Evolutionary conservation across 2,888 invertebrate genomes (phyloP).

Genomic region (Apeira syringaria): DNA sequence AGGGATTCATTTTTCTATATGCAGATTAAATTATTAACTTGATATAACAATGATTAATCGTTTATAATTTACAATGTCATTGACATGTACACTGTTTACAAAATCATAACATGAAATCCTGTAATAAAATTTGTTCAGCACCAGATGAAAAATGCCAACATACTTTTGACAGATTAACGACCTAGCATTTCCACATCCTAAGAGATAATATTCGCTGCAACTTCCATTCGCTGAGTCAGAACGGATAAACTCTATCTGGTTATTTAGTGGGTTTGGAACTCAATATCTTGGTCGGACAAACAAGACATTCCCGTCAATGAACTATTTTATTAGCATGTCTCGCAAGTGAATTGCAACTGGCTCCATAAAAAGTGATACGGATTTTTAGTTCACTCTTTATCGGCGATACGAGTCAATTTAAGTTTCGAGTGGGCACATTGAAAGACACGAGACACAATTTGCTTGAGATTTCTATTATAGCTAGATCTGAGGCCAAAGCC

Average conservation of each 20-base stretch:
- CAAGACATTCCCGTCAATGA: not conserved
- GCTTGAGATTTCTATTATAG: no score
- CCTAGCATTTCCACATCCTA: not conserved
- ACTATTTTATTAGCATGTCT: conserved; percentile 1
- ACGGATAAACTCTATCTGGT: conserved; percentile 9
- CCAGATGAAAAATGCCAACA: not conserved
- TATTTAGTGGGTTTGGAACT: conserved; percentile 12
- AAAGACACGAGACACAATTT: no score
- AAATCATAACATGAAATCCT: no score
- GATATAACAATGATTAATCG: no score
- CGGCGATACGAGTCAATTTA: no score
- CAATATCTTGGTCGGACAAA: conserved; percentile 11
- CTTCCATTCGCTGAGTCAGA: not conserved
- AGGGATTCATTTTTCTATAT: no score
- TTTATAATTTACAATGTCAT: no score
- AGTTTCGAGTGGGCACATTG: no score
- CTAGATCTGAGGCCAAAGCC: no score
- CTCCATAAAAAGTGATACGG: not conserved
- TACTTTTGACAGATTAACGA: not conserved
- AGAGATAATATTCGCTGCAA: not conserved
- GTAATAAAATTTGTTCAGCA: no score
- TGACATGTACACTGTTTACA: no score
- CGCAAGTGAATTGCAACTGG: not conserved
- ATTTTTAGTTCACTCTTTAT: not conserved
- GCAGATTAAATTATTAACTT: no score